Evolutionary conservation across 2,113 vertebrate genomes (phyloP).

Genomic region (Empidonax traillii): DNA sequence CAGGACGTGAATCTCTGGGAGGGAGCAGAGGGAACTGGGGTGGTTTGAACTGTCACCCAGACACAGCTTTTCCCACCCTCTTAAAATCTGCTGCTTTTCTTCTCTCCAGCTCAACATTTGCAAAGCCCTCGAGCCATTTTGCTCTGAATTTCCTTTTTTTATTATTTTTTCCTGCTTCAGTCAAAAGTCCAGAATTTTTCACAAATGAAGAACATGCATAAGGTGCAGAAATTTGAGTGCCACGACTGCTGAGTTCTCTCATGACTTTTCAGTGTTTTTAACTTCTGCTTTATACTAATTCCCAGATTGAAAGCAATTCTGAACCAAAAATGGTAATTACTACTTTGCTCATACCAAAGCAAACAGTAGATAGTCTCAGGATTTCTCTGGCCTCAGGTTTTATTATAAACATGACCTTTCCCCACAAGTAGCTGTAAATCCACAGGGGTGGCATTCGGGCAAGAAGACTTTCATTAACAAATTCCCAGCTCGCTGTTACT

Average conservation of each 20-base stretch:
- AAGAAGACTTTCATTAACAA: background rate
- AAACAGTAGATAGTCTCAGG: background rate
- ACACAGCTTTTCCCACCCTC: background rate
- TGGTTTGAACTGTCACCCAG: background rate
- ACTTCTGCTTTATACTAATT: background rate
- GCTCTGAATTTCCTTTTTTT: background rate
- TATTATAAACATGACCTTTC: background rate
- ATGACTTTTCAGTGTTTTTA: background rate
- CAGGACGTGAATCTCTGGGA: background rate
- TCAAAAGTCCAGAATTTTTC: background rate
- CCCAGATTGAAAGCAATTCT: background rate
- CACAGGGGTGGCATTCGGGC: background rate
- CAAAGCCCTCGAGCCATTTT: background rate
- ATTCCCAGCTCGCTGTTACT: background rate
- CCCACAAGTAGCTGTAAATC: background rate
- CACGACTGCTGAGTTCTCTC: background rate
- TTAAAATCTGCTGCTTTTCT: background rate
- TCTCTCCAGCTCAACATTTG: background rate
- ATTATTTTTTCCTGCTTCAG: background rate
- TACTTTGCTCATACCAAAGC: background rate
- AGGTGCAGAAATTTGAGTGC: background rate
- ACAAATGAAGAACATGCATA: background rate
- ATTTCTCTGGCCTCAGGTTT: background rate
- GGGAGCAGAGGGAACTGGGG: background rate
- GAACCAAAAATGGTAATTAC: background rate